phyloP scores from a whole-genome alignment of 2,113 vertebrate species.

The Zapornia atra region DNA sequence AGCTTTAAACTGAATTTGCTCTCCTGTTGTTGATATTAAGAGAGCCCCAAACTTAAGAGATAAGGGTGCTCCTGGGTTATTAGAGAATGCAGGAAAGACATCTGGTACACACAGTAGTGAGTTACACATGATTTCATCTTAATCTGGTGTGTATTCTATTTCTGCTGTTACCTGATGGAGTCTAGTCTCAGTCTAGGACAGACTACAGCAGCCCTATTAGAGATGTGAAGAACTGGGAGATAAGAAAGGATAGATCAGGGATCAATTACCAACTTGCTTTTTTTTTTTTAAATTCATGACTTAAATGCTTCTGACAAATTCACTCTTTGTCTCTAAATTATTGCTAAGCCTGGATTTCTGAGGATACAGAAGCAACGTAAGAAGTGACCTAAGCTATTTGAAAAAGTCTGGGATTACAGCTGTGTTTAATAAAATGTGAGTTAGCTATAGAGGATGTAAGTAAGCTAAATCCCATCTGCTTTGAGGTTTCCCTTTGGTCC shows the following conservation, averaged over 20 bases:
- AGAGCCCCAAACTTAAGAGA: background rate
- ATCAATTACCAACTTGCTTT: background rate
- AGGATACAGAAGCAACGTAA: background rate
- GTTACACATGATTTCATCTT: background rate
- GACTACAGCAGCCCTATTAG: background rate
- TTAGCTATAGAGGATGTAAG: conserved; percentile 65
- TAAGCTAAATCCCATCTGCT: conserved; percentile 79
- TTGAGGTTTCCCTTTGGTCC: conserved; percentile 71
- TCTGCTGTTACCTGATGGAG: background rate
- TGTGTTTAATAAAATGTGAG: conserved; percentile 63
- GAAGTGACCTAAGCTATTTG: conserved; percentile 20
- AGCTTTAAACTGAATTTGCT: background rate
- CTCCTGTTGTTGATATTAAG: background rate
- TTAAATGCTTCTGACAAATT: background rate
- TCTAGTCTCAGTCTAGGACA: background rate
- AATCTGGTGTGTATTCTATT: background rate
- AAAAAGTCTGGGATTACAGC: conserved; percentile 54
- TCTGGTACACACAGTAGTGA: background rate
- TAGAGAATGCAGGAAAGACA: background rate
- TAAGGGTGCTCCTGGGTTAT: background rate
- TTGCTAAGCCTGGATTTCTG: background rate
- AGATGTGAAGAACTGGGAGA: background rate
- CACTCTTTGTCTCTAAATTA: background rate
- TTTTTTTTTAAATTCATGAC: background rate
- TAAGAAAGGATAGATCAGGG: background rate